Evolutionary conservation across 2,797 vertebrate genomes (phyloP), one percentile per base, ranked within the genome.

Genomic region (Eurystomus glaucurus): DNA sequence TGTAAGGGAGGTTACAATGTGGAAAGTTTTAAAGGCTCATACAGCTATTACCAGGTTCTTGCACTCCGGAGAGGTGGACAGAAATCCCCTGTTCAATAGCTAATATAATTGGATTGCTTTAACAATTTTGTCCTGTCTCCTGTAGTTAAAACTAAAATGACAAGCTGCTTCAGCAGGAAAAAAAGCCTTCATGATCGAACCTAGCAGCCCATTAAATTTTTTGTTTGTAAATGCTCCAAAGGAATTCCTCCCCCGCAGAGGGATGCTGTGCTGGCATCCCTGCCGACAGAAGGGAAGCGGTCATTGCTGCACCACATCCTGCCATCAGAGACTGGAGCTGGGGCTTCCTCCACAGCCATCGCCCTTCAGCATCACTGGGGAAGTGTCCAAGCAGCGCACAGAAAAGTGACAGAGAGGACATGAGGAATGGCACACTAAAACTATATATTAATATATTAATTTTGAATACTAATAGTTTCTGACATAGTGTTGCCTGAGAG

Each of bases 201-300:
- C 97, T 98, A 97, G 96, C 93, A 97, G 97, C 93, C 97, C 93
- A 97, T 98, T 98, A 98, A 79, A 98, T 98, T 98, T 98, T 95
- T 74, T 94, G 75, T 85, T 94, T 97, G 57, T 83, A 93, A 96
- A 98, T 98, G 98, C 98, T 97, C 94, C 95, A 97, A 97, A 98
- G 94, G 96, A 90, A 69, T 91, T 84, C 37, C 45, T 77, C 96
- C 97, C 97, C 51, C 72, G 83, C 93, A 93, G 97, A 98, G 96
- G 97, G 97, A 96, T 97, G 98, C 71, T 76, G 97, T 94, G 88
- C 95, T 93, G 76, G 83, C 80, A 69, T 89, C 68, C 50, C 51
- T 26, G 29, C 83, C 37, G 60, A 93, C 82, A 91, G 96, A 95
- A 94, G 68, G 82, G 82, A 80, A 97, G 96, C 85, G 28, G 52